A percentile compares a stretch with the other conserved stretches of the same genome.
phyloP scores from a whole-genome alignment of 2,888 invertebrate species.

The Melipona bicolor region DNA sequence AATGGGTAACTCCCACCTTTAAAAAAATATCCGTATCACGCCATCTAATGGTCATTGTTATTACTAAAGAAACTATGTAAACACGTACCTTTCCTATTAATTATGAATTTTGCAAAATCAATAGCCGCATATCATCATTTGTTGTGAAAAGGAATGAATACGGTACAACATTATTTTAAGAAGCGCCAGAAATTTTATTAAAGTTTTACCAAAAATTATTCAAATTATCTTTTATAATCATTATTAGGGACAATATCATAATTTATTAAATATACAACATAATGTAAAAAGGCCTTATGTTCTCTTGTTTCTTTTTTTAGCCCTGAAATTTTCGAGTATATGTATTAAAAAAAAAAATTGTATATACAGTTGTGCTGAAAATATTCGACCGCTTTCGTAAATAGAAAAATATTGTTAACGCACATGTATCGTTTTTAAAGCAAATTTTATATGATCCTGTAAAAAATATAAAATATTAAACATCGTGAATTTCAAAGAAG shows the following conservation, averaged over 20 bases:
- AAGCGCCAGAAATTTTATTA: slow-evolving; percentile 47
- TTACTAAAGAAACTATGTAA: not conserved
- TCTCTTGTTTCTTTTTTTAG: slow-evolving; percentile 1
- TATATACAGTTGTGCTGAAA: not conserved
- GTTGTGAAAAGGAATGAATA: not conserved
- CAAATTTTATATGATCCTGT: slow-evolving; percentile 4
- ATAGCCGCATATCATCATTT: not conserved
- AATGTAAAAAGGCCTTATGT: not conserved
- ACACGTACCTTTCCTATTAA: not conserved
- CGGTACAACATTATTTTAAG: slow-evolving; percentile 20
- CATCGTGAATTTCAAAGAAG: slow-evolving; percentile 2
- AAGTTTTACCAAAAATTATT: slow-evolving; percentile 34
- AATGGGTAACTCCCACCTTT: slow-evolving; percentile 9
- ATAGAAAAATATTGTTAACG: slow-evolving; percentile 10
- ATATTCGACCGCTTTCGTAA: not conserved
- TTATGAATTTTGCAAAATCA: not conserved
- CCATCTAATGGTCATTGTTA: slow-evolving; percentile 10
- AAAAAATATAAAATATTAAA: slow-evolving; percentile 19
- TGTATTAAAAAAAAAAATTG: not conserved
- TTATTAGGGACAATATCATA: slow-evolving; percentile 9
- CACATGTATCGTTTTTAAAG: not conserved
- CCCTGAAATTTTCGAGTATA: not conserved
- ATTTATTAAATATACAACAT: slow-evolving; percentile 5
- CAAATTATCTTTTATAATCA: slow-evolving; percentile 25
- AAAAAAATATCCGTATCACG: not conserved